phyloP scores from a whole-genome alignment of 2,113 vertebrate genomes.

The Rhodinocichla rosea region DNA sequence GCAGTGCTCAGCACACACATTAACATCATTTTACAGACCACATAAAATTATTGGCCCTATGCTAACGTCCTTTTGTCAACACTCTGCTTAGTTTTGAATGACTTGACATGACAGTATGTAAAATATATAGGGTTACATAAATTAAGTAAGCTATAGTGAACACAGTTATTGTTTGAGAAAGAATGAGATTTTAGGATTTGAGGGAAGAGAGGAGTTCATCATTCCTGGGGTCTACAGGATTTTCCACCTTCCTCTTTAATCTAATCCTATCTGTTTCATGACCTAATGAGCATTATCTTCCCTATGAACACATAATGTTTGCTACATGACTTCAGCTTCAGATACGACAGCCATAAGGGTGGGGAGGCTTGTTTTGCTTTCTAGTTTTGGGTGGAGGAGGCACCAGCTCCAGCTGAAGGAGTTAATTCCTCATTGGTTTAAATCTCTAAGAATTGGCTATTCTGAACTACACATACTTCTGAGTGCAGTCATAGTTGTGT shows the following conservation, averaged over 20 bases:
- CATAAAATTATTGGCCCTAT: not conserved
- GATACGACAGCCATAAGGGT: not conserved
- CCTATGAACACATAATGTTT: not conserved
- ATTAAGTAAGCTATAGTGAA: not conserved
- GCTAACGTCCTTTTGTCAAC: not conserved
- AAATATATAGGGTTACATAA: not conserved
- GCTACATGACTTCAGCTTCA: not conserved
- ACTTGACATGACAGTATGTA: not conserved
- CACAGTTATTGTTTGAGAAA: not conserved
- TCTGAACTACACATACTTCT: not conserved
- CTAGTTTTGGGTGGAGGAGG: slow-evolving; percentile 4
- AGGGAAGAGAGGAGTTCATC: not conserved
- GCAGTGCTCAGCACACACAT: not conserved
- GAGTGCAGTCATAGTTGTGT: not conserved
- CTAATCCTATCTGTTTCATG: not conserved
- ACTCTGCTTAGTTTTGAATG: not conserved
- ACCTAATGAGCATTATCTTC: not conserved
- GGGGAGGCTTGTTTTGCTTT: slow-evolving; percentile 14
- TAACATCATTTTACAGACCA: not conserved
- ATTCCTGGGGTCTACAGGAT: not conserved
- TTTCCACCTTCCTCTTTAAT: not conserved
- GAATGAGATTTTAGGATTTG: not conserved
- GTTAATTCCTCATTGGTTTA: not conserved
- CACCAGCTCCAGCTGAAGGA: not conserved
- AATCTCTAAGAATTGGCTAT: not conserved